These are phyloP conservation scores for Whitmania pigra DNA, from an alignment of 1,140 invertebrate species.

Conservation along the genomic window DNA sequence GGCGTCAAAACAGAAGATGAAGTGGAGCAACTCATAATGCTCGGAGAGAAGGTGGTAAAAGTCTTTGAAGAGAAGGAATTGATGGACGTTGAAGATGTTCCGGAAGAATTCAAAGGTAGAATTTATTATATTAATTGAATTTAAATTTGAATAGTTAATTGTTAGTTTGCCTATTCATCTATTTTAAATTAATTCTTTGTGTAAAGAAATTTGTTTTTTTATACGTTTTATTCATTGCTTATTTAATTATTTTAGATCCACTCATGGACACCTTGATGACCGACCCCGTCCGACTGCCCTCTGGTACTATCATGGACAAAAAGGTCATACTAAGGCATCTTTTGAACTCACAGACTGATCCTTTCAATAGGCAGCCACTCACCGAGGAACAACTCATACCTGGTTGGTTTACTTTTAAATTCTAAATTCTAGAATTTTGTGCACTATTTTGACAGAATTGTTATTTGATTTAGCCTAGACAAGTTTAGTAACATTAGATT, in stretches of 20 bases:
- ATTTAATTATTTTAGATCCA: constrained; percentile 54
- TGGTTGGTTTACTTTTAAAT: constrained; percentile 43
- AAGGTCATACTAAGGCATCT: constrained; percentile 81
- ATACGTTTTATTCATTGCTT: no score
- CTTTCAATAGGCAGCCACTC: constrained; percentile 85
- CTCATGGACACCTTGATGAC: constrained; percentile 95
- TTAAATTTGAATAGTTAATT: background rate
- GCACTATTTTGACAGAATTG: no score
- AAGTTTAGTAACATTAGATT: no score
- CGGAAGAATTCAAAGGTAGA: constrained; percentile 78
- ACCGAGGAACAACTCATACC: constrained; percentile 71
- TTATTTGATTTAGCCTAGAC: no score
- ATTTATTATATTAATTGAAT: background rate
- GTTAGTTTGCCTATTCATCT: no score
- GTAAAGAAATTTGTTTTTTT: no score
- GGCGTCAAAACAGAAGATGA: constrained; percentile 64
- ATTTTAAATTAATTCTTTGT: no score
- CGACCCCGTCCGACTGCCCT: constrained; percentile 83
- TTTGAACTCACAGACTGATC: constrained; percentile 87
- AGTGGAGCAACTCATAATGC: constrained; percentile 64
- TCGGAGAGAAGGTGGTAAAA: constrained; percentile 62
- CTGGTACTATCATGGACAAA: constrained; percentile 87
- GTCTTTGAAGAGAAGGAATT: constrained; percentile 54
- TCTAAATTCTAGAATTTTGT: no score
- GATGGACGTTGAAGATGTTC: constrained; percentile 84